phyloP scores from a whole-genome alignment of 1,140 invertebrate genomes.

The Leguminivora glycinivorella region DNA sequence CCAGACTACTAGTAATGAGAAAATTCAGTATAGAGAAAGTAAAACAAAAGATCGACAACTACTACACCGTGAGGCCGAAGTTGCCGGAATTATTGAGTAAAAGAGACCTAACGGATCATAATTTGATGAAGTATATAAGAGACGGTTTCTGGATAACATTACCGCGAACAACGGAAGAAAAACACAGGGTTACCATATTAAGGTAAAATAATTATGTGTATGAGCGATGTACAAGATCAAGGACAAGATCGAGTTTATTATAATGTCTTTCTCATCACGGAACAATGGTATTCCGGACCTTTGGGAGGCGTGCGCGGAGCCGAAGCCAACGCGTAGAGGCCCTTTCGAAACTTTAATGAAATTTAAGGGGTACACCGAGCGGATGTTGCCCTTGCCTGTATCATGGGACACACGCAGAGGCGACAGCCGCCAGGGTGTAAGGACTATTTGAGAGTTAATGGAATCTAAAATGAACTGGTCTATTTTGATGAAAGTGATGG shows the following conservation, averaged over 20 bases:
- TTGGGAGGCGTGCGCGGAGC: no score
- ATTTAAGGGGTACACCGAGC: no score
- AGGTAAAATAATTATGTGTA: constrained; percentile 28
- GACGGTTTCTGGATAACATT: constrained; percentile 29
- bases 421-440: no score
- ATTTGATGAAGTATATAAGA: constrained; percentile 27
- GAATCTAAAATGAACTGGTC: no score
- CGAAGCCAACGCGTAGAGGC: no score
- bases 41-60: constrained; percentile 35
- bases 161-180: constrained; percentile 33
- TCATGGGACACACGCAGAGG: no score
- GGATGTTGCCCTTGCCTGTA: no score
- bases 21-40: constrained; percentile 33
- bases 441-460: no score
- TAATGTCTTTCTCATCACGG: background rate
- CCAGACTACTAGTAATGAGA: constrained; percentile 30
- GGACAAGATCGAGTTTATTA: background rate
- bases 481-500: no score
- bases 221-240: background rate
- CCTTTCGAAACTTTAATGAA: no score
- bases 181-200: constrained; percentile 33
- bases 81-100: constrained; percentile 32
- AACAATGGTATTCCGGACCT: no score
- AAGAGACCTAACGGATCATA: constrained; percentile 23
- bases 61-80: constrained; percentile 29